Conservation (phyloP, 2,113 vertebrate species). For the Aleadryas rufinucha region DNA sequence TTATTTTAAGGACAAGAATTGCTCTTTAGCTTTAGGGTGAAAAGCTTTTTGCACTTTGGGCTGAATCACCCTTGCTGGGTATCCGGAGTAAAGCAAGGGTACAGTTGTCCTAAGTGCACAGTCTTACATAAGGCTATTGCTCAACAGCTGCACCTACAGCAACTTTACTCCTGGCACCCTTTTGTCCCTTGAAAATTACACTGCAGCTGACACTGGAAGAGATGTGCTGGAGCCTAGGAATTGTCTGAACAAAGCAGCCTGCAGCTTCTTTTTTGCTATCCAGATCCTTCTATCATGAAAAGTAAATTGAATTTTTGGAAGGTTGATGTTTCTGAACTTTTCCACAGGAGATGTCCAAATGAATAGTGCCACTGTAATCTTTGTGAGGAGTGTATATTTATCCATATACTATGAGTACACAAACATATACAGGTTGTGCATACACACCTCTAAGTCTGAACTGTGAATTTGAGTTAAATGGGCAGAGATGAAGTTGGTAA, state of each 20-base stretch:
- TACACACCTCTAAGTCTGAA: not conserved
- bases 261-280: not conserved
- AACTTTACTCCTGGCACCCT: not conserved
- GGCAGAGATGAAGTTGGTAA: not conserved
- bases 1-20: not conserved
- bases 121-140: not conserved
- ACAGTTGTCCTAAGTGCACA: not conserved
- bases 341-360: not conserved
- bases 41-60: not conserved
- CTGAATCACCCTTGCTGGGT: not conserved
- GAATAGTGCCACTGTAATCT: not conserved
- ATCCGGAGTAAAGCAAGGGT: not conserved
- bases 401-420: not conserved
- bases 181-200: not conserved
- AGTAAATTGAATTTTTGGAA: not conserved
- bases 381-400: not conserved
- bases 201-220: not conserved
- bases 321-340: not conserved
- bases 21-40: not conserved
- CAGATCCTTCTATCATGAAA: not conserved
- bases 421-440: not conserved
- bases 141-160: not conserved
- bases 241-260: not conserved
- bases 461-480: not conserved
- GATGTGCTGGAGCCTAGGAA: not conserved